Percentiles rank a stretch among this genome's conserved stretches.
Evolutionary conservation across 2,797 vertebrate genomes (phyloP).

Genomic region (Lacerta bilineata): DNA sequence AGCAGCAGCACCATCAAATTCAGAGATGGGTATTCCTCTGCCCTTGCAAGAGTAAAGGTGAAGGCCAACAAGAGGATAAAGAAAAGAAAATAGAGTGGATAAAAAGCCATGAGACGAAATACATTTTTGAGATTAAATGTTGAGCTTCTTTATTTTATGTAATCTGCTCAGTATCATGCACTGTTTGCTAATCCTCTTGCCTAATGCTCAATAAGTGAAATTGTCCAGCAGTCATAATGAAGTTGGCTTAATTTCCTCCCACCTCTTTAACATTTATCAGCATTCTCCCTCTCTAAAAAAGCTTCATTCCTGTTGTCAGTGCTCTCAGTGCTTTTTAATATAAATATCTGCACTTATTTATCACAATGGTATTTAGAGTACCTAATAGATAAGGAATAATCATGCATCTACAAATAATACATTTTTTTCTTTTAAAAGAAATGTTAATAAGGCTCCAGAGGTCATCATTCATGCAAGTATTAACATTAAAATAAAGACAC

Average conservation of each 20-base stretch:
- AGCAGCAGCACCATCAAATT: background rate
- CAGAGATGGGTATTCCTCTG: conserved; percentile 46
- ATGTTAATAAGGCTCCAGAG: background rate
- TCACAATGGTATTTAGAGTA: conserved; percentile 8
- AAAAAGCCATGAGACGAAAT: conserved; percentile 65
- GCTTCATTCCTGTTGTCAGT: conserved; percentile 51
- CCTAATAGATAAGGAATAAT: conserved; percentile 23
- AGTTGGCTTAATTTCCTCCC: conserved; percentile 64
- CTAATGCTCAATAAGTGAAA: conserved; percentile 67
- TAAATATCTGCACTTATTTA: conserved; percentile 29
- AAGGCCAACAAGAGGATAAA: conserved; percentile 59
- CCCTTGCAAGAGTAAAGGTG: conserved; percentile 55
- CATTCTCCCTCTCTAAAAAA: conserved; percentile 22
- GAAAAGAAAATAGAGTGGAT: conserved; percentile 60
- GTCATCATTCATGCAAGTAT: background rate
- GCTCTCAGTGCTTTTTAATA: conserved; percentile 20
- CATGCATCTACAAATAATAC: background rate
- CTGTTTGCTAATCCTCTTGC: conserved; percentile 67
- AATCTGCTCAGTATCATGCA: conserved; percentile 60
- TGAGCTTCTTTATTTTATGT: conserved; percentile 68
- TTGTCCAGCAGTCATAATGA: conserved; percentile 61
- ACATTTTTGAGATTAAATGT: conserved; percentile 67
- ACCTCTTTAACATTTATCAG: conserved; percentile 50
- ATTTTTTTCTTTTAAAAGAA: background rate
- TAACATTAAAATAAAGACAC: background rate